Conservation (phyloP, 2,113 vertebrate genomes). For the Marcusenius ussheri region DNA sequence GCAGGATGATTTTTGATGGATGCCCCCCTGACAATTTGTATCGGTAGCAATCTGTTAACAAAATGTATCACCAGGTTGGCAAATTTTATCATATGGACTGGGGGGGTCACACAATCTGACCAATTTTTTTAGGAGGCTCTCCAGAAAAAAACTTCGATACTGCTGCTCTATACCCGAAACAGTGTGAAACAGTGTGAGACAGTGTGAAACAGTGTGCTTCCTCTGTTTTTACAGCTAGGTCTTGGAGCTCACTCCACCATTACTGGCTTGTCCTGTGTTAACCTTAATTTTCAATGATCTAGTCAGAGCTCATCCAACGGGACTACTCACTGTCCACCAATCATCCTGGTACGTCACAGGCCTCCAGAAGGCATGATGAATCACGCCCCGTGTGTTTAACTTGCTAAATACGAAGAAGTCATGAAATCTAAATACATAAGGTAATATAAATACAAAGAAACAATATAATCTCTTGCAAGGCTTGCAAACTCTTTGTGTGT, state of each 20-base stretch:
- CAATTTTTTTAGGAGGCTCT: neutral
- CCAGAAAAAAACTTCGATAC: neutral
- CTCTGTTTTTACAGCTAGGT: conserved; percentile 15
- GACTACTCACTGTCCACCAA: conserved; percentile 31
- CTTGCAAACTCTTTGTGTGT: conserved; percentile 32
- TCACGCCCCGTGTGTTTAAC: conserved; percentile 63
- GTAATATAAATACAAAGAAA: conserved; percentile 66
- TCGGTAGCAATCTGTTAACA: neutral
- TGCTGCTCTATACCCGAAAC: neutral
- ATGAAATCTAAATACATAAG: conserved; percentile 70
- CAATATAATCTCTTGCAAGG: conserved; percentile 50
- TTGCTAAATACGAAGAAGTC: conserved; percentile 59
- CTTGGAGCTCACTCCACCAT: conserved; percentile 13
- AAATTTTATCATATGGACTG: neutral
- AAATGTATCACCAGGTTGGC: neutral
- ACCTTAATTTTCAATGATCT: conserved; percentile 33
- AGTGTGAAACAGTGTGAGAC: neutral
- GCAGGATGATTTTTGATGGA: neutral
- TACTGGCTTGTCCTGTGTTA: conserved; percentile 41
- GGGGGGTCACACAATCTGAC: neutral
- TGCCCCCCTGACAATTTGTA: neutral
- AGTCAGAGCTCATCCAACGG: conserved; percentile 30
- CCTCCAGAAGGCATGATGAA: conserved; percentile 46
- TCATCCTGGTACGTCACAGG: conserved; percentile 38
- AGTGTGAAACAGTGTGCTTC: conserved; percentile 1